Evolutionary conservation across 2,888 invertebrate genomes (phyloP).

Genomic region (Encarsia formosa): DNA sequence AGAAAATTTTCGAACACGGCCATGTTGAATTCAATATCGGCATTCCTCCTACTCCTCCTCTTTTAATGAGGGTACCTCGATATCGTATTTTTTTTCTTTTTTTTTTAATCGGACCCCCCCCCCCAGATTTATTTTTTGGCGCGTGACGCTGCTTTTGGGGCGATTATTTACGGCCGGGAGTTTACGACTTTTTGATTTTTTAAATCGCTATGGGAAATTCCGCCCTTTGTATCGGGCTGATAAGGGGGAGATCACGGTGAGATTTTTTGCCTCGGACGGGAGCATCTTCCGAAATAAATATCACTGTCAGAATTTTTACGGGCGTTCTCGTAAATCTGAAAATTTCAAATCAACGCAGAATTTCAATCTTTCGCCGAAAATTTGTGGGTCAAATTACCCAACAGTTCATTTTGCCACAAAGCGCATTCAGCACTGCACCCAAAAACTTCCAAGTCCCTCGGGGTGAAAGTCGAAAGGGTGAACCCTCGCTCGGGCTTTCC

Average conservation of each 20-base stretch:
- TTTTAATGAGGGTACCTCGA: conserved; percentile 30
- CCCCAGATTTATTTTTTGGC: conserved; percentile 1
- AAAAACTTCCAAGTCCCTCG: conserved; percentile 37
- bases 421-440: too few species aligned
- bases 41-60: conserved; percentile 47
- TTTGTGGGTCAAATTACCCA: too few species aligned
- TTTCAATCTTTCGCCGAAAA: too few species aligned
- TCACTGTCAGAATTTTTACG: too few species aligned
- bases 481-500: conserved; percentile 27
- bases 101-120: neutral
- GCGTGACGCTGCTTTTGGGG: neutral
- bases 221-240: neutral
- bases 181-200: conserved; percentile 23
- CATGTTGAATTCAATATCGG: conserved; percentile 53
- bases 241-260: too few species aligned
- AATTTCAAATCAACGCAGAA: too few species aligned
- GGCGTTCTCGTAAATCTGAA: too few species aligned
- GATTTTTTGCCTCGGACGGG: too few species aligned
- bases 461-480: conserved; percentile 47
- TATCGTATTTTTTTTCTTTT: neutral
- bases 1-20: conserved; percentile 37
- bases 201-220: conserved; percentile 12
- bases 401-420: too few species aligned
- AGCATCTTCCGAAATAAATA: too few species aligned
- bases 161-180: conserved; percentile 17